Evolutionary conservation across 2,797 vertebrate species (phyloP), one percentile per base, ranked within the genome.

Genomic region (Protonibea diacanthus): DNA sequence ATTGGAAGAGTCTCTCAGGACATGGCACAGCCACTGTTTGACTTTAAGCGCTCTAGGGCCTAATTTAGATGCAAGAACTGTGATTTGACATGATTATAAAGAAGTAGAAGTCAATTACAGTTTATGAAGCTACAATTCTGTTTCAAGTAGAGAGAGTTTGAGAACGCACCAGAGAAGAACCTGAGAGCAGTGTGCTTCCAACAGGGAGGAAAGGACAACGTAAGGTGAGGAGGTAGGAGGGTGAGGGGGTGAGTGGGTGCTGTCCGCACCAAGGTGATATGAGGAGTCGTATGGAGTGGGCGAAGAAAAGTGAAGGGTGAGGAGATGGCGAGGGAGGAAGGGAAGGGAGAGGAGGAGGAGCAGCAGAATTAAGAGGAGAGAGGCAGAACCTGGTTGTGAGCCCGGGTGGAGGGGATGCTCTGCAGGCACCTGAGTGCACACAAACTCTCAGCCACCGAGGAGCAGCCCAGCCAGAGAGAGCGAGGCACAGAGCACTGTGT

Each of bases 361-460:
- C 83, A 92, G 96, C 96, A 96, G 90, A 97, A 97, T 97, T 96
- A 96, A 97, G 97, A 97, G 96, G 96, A 98, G 97, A 96, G 93
- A 94, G 95, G 94, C 93, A 95, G 95, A 96, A 96, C 95, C 95
- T 96, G 95, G 95, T 95, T 95, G 95, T 96, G 95, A 94, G 97
- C 97, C 97, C 97, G 98, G 97, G 97, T 97, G 97, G 97, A 98
- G 96, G 98, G 98, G 97, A 99, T 98, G 97, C 97, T 98, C 97
- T 99, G 98, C 97, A 98, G 97, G 97, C 98, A 99, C 97, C 98
- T 99, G 97, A 99, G 98, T 97, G 98, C 98, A 97, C 98, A 99
- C 97, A 99, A 98, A 98, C 98, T 99, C 98, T 99, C 98, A 97
- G 98, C 97, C 97, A 99, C 97, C 97, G 97, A 99, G 96, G 98